A percentile compares a stretch with the other conserved stretches of the same genome.
Evolutionary conservation across 2,113 vertebrate genomes (phyloP).

Genomic region (Triplophysa tibetana): DNA sequence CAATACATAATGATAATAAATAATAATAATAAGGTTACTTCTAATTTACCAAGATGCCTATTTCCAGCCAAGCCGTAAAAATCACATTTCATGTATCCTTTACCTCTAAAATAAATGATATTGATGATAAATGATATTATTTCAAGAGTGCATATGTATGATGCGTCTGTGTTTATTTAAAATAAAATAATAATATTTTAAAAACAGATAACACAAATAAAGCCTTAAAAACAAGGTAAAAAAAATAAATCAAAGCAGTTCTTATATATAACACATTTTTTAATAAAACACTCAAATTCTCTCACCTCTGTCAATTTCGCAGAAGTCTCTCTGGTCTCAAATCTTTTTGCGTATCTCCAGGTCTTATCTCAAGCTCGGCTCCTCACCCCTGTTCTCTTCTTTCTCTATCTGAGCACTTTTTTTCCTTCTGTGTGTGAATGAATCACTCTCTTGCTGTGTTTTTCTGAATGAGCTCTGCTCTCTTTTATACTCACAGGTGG

Average conservation of each 20-base stretch:
- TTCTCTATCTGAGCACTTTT: conserved; percentile 41
- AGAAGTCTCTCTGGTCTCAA: neutral
- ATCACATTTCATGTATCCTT: too few relatives aligned
- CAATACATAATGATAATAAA: too few relatives aligned
- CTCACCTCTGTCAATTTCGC: conserved; percentile 53
- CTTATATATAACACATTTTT: neutral
- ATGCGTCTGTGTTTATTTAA: neutral
- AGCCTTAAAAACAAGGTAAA: neutral
- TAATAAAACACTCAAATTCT: neutral
- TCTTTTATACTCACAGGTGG: conserved; percentile 51
- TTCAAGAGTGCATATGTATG: too few relatives aligned
- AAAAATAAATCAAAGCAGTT: neutral
- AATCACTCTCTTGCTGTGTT: conserved; percentile 18
- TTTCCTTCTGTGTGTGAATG: conserved; percentile 29
- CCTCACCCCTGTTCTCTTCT: conserved; percentile 18
- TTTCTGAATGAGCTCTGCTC: conserved; percentile 44
- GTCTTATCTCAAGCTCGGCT: conserved; percentile 11
- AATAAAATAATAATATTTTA: neutral
- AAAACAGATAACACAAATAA: neutral
- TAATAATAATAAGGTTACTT: too few relatives aligned
- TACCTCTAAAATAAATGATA: too few relatives aligned
- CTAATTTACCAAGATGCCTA: too few relatives aligned
- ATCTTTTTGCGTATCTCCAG: neutral
- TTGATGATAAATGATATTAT: too few relatives aligned
- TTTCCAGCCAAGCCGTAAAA: too few relatives aligned